Conservation (phyloP, 1,140 invertebrate genomes). For the Euglossa dilemma region DNA sequence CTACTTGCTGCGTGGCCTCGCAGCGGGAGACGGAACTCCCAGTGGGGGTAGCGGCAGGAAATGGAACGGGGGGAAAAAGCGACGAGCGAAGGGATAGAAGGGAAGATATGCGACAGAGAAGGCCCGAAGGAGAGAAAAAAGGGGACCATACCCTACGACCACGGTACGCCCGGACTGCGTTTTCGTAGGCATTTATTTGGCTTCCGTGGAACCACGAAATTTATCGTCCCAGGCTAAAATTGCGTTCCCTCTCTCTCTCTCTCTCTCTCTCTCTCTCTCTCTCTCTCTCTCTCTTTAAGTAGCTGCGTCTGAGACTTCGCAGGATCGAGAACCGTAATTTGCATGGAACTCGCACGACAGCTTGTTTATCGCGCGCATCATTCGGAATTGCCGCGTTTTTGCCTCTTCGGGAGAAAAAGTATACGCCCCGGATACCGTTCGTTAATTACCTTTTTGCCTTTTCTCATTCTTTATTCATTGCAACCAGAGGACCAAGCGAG, state of each 20-base stretch:
- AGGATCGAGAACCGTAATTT: background rate
- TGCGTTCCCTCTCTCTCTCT: background rate
- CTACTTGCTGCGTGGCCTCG: slow-evolving; percentile 51
- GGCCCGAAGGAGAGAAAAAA: background rate
- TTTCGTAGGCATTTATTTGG: background rate
- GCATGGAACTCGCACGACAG: background rate
- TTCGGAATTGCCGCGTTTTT: no score
- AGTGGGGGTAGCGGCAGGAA: slow-evolving; percentile 45
- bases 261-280: background rate
- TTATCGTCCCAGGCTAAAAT: background rate
- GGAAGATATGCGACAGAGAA: background rate
- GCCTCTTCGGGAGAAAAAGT: no score
- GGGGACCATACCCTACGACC: no score
- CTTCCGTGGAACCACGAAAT: background rate
- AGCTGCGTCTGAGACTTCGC: background rate
- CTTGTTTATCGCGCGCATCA: background rate
- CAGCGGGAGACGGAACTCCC: slow-evolving; percentile 20
- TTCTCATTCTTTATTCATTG: no score
- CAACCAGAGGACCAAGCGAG: no score
- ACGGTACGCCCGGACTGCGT: background rate
- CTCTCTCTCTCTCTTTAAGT: no score
- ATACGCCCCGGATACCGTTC: no score
- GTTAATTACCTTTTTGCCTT: no score
- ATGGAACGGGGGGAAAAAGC: slow-evolving; percentile 22
- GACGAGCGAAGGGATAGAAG: background rate